Conservation (phyloP, 2,888 invertebrate genomes). For the Pyrochroa serraticornis region DNA sequence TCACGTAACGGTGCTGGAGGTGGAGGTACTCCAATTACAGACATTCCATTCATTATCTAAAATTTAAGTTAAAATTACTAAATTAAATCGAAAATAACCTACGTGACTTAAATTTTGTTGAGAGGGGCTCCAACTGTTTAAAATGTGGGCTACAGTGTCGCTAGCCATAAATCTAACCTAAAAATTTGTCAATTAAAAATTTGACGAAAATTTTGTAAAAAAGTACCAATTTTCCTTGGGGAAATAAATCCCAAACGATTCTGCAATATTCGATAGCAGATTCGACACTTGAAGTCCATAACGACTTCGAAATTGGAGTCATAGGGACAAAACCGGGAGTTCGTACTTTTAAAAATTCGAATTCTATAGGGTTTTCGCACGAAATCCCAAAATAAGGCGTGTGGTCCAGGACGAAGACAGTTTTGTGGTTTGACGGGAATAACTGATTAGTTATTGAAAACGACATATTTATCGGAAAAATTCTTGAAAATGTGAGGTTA, state of each 20-base stretch:
- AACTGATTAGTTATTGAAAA: slow-evolving; percentile 54
- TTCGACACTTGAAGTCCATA: slow-evolving; percentile 97
- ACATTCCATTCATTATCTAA: slow-evolving; percentile 82
- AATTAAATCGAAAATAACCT: slow-evolving; percentile 51
- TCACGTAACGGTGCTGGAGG: slow-evolving; percentile 57
- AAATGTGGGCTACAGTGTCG: slow-evolving; percentile 81
- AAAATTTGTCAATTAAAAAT: slow-evolving; percentile 43
- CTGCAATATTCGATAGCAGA: slow-evolving; percentile 95
- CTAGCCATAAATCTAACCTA: slow-evolving; percentile 86
- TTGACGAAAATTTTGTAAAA: slow-evolving; percentile 1
- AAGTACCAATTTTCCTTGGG: slow-evolving; percentile 79
- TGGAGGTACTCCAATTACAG: slow-evolving; percentile 80
- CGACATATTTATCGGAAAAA: slow-evolving; percentile 18
- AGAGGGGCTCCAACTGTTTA: slow-evolving; percentile 82
- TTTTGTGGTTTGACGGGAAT: slow-evolving; percentile 88
- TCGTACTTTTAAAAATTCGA: slow-evolving; percentile 77
- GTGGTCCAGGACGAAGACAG: slow-evolving; percentile 93
- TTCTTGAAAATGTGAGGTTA: slow-evolving; percentile 3
- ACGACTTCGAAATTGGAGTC: slow-evolving; percentile 85
- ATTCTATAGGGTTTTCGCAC: slow-evolving; percentile 81
- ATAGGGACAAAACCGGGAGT: slow-evolving; percentile 75
- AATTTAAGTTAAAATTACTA: slow-evolving; percentile 31
- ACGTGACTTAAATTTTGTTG: slow-evolving; percentile 90
- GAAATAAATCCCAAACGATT: slow-evolving; percentile 97
- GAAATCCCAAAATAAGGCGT: slow-evolving; percentile 89